Base-by-base conservation (phyloP, 2,888 invertebrate genomes). In the Melipona bicolor region DNA sequence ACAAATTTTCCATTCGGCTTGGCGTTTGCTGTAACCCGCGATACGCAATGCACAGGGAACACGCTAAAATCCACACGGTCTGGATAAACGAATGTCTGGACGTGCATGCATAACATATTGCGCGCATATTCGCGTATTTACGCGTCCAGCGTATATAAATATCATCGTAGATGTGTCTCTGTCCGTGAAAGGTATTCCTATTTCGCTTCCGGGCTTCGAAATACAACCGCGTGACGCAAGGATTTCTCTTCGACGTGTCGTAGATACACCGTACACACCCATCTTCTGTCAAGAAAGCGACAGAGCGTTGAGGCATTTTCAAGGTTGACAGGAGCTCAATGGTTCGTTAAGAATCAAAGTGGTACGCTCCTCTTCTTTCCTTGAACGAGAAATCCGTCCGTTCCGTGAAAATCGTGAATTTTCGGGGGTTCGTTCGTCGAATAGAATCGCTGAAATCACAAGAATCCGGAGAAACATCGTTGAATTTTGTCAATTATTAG, bases 271-370 rank as follows among this genome's bases (percentile, higher is more conserved):
- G 32, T 43, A 32, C 76, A 50, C 79, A 50, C 50, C 32, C 56
- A 69, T 65, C 81, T 73, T 61, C 32, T n/a, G 50, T 59, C 78
- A 67, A 43, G 52, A 61, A 75, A 72, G 50, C 77, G 81, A 61
- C 36, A 70, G 71, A 70, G 62, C 67, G 75, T 56, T 68, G 68
- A 64, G 52, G 71, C 72, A 68, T 81, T 84, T 75, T 79, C 71
- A 71, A 82, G 68, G 69, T 59, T 82, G 82, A 82, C 78, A 72
- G 68, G 24, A 76, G 68, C 62, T 79, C 75, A 49, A 84, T 84
- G 76, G 27, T 72, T 82, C 79, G 82, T 78, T 79, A 76, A 82
- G 50, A 56, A 64, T 84, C 79, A 82, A 69, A 72, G 59, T 54
- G 24, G 15, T 17, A 24, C 27, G 19, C 19, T 32, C 54, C 19